Conservation (phyloP, 2,797 vertebrate species). For the Epinephelus awoara region DNA sequence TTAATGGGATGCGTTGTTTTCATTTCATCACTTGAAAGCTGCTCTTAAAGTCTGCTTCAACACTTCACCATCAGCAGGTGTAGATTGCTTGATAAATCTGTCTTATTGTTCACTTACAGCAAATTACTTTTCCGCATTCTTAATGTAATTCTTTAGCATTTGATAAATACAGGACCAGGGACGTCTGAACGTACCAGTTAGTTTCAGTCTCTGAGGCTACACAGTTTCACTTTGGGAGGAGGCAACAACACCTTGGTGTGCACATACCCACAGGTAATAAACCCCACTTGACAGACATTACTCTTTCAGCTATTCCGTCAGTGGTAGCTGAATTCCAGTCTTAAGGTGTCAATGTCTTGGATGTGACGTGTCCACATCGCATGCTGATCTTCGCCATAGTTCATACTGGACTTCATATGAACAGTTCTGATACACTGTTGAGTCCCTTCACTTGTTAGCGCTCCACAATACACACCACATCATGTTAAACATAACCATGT, state of each 20-base stretch:
- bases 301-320: conserved; percentile 1
- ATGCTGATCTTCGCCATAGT: not conserved
- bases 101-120: not conserved
- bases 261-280: not conserved
- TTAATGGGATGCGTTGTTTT: not conserved
- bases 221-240: not conserved
- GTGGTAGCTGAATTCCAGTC: not conserved
- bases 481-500: not conserved
- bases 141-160: not conserved
- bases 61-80: not conserved
- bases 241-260: not conserved
- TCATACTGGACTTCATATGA: conserved; percentile 1
- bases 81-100: not conserved
- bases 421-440: not conserved
- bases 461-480: not conserved
- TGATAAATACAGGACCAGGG: conserved; percentile 1
- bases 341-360: not conserved
- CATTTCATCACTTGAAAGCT: not conserved
- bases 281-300: not conserved
- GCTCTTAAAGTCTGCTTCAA: not conserved
- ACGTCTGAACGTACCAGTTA: not conserved
- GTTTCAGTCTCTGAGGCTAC: not conserved
- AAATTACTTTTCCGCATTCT: not conserved
- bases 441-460: conserved; percentile 2
- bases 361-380: not conserved